Percentiles rank a stretch among this genome's conserved stretches.
Evolutionary conservation across 2,797 vertebrate species (phyloP).

Genomic region (Fringilla coelebs): DNA sequence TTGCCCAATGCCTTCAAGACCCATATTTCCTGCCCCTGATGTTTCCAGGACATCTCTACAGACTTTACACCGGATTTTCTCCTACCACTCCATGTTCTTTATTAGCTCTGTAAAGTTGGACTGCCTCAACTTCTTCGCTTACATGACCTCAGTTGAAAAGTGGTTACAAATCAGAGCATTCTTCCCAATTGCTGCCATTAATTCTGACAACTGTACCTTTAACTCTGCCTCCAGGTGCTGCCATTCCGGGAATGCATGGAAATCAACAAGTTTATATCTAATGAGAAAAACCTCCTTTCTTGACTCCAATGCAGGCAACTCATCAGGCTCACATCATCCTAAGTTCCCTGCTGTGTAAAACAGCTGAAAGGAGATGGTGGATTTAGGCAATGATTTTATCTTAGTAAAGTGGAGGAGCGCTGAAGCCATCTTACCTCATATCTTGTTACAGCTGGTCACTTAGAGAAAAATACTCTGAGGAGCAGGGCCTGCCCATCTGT

Average conservation of each 20-base stretch:
- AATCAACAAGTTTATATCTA: not conserved
- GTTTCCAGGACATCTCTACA: not conserved
- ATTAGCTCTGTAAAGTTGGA: not conserved
- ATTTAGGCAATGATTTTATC: not conserved
- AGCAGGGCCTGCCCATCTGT: not conserved
- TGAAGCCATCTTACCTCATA: not conserved
- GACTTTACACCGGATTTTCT: not conserved
- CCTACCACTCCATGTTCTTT: not conserved
- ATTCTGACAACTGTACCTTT: not conserved
- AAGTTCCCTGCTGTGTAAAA: not conserved
- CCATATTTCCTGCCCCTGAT: not conserved
- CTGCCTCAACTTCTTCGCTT: not conserved
- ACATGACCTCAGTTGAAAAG: not conserved
- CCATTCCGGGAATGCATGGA: not conserved
- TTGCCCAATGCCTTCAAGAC: not conserved
- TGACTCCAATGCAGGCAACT: not conserved
- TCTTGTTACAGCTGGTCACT: not conserved
- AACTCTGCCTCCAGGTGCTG: not conserved
- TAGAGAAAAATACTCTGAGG: not conserved
- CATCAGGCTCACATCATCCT: not conserved
- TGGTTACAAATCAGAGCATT: not conserved
- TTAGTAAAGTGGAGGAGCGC: not conserved
- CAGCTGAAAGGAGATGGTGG: not conserved
- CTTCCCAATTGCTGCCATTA: not conserved
- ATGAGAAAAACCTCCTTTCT: not conserved